Conservation (phyloP, 2,888 invertebrate species). For the Dynastes maya region DNA sequence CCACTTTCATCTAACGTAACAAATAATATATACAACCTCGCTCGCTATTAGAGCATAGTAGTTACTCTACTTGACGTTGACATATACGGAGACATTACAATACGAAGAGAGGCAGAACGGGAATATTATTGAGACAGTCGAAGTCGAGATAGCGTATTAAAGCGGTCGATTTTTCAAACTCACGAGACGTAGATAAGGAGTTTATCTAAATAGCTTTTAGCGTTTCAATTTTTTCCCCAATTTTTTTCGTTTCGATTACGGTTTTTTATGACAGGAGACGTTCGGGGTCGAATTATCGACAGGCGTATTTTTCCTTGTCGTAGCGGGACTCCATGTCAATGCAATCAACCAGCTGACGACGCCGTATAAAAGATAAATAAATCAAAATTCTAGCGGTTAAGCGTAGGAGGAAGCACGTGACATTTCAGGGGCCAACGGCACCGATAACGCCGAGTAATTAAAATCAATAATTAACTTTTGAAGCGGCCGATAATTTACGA, state of each 20-base stretch:
- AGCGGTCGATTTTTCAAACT: conserved; percentile 46
- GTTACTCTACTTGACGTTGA: conserved; percentile 38
- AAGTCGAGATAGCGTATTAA: conserved; percentile 33
- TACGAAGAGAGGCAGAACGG: neutral
- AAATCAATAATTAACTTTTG: conserved; percentile 29
- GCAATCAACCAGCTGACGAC: neutral
- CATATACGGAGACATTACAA: conserved; percentile 12
- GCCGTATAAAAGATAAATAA: conserved; percentile 42
- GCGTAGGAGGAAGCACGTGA: conserved; percentile 8
- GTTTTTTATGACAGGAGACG: conserved; percentile 1
- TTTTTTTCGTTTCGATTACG: too few species aligned
- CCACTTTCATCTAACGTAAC: too few species aligned
- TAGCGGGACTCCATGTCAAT: neutral
- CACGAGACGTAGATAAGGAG: conserved; percentile 38
- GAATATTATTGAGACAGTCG: conserved; percentile 30
- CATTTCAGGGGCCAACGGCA: conserved; percentile 15
- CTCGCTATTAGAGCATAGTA: neutral
- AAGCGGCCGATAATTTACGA: conserved; percentile 18
- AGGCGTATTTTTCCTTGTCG: conserved; percentile 3
- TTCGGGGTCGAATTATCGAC: conserved; percentile 32
- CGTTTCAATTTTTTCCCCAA: conserved; percentile 32
- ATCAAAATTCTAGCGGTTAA: conserved; percentile 28
- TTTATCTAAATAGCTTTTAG: conserved; percentile 47
- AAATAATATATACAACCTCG: neutral
- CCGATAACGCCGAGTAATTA: conserved; percentile 24